Percentiles rank a stretch among this genome's conserved stretches.
phyloP scores from a whole-genome alignment of 2,888 invertebrate species.

The Idaea straminata region DNA sequence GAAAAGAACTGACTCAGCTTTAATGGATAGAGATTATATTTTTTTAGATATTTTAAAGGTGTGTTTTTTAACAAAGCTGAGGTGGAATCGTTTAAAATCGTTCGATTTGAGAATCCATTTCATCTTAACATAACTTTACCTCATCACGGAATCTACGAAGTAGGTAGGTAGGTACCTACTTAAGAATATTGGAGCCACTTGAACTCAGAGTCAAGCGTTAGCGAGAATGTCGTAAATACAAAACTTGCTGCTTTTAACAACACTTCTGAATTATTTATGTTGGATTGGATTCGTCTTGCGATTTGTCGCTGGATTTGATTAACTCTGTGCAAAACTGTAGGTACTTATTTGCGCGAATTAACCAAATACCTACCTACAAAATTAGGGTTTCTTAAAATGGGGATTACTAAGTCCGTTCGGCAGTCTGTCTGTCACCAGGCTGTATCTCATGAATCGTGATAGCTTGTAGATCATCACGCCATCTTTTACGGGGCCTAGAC shows the following conservation, averaged over 20 bases:
- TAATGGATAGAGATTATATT: too few relatives aligned
- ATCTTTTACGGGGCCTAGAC: too few relatives aligned
- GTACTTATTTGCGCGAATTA: background rate
- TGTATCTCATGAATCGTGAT: too few relatives aligned
- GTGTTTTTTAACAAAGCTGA: too few relatives aligned
- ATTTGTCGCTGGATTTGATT: conserved; percentile 5
- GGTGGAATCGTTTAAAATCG: too few relatives aligned
- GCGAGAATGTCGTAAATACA: background rate
- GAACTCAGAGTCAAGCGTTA: conserved; percentile 1
- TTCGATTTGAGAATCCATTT: too few relatives aligned
- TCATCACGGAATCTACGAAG: background rate
- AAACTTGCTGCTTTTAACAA: conserved; percentile 4
- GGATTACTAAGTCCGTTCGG: too few relatives aligned
- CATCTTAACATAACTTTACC: background rate
- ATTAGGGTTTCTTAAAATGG: too few relatives aligned
- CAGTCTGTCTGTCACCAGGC: too few relatives aligned
- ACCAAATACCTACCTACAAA: too few relatives aligned
- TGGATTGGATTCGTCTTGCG: conserved; percentile 36
- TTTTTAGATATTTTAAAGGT: too few relatives aligned
- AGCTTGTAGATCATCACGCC: background rate
- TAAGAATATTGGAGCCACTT: conserved; percentile 1
- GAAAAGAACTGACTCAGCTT: too few relatives aligned
- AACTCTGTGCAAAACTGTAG: background rate
- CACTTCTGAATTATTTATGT: conserved; percentile 18
- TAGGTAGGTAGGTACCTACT: background rate